phyloP scores from a whole-genome alignment of 2,888 invertebrate species.

The Salticus scenicus region DNA sequence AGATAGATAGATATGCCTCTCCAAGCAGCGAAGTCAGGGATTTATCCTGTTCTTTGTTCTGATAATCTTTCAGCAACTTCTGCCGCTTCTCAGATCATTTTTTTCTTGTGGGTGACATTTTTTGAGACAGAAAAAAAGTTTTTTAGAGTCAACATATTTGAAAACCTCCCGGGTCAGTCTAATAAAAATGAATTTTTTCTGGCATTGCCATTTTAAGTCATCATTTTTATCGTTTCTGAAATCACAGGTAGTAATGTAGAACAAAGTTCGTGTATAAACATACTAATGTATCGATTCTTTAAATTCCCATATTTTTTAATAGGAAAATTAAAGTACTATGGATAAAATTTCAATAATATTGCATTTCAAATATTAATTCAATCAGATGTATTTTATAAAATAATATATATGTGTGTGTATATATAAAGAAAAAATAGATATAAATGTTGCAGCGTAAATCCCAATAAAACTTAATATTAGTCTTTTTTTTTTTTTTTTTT shows the following conservation, averaged over 20 bases:
- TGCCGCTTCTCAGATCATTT: constrained; percentile 59
- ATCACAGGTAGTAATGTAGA: background rate
- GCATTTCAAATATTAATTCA: no score
- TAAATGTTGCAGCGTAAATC: no score
- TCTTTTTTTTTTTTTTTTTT: no score
- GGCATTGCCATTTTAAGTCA: background rate
- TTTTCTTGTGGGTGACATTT: constrained; percentile 62
- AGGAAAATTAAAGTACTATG: no score
- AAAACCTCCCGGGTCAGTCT: constrained; percentile 27
- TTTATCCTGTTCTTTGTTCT: constrained; percentile 68
- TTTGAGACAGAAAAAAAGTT: constrained; percentile 43
- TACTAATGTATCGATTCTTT: background rate
- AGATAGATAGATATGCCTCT: constrained; percentile 52
- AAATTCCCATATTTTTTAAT: no score
- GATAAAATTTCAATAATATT: no score
- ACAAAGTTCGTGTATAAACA: background rate
- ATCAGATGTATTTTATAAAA: no score
- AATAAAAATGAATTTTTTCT: constrained; percentile 15
- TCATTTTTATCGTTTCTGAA: constrained; percentile 5
- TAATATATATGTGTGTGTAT: no score
- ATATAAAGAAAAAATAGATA: no score
- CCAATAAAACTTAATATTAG: no score
- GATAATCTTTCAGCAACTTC: constrained; percentile 67
- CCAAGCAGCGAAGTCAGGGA: constrained; percentile 36
- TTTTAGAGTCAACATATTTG: constrained; percentile 52